These are phyloP conservation scores for Macropis europaea DNA, from an alignment of 2,888 invertebrate species.

Conservation along the genomic window DNA sequence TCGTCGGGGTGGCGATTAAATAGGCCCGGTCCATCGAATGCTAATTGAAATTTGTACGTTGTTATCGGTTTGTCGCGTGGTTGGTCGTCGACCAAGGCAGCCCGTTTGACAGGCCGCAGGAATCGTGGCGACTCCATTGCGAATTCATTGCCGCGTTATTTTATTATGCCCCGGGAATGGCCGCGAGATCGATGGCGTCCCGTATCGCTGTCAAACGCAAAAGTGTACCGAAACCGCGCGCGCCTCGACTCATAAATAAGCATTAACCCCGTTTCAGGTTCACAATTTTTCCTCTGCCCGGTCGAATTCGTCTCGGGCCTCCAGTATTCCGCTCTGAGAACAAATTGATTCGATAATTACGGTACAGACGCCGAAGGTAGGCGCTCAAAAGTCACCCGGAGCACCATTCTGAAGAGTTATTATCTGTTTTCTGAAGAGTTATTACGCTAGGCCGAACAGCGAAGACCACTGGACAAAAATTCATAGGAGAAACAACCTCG, in stretches of 20 bases:
- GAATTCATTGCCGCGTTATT: conserved; percentile 42
- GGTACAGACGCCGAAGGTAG: no score
- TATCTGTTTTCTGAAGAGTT: no score
- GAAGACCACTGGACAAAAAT: no score
- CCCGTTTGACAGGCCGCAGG: conserved; percentile 34
- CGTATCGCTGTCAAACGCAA: conserved; percentile 18
- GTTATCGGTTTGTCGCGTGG: conserved; percentile 50
- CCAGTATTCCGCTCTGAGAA: neutral
- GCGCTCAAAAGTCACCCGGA: no score
- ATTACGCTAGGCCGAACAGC: no score
- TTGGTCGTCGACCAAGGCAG: conserved; percentile 34
- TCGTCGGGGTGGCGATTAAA: conserved; percentile 13
- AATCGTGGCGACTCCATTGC: conserved; percentile 11
- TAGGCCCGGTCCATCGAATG: conserved; percentile 13
- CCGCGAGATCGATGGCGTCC: conserved; percentile 27
- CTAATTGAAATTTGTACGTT: conserved; percentile 52
- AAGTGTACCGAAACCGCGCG: conserved; percentile 6
- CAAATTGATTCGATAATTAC: no score
- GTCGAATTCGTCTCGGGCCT: no score
- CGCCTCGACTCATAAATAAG: conserved; percentile 4
- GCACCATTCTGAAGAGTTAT: no score
- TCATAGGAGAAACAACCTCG: no score
- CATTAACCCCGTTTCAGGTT: conserved; percentile 2
- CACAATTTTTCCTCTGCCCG: conserved; percentile 21
- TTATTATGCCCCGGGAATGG: conserved; percentile 30